These are phyloP conservation scores for Platichthys stellatus DNA, from an alignment of 2,113 vertebrate species.

Conservation along the genomic window DNA sequence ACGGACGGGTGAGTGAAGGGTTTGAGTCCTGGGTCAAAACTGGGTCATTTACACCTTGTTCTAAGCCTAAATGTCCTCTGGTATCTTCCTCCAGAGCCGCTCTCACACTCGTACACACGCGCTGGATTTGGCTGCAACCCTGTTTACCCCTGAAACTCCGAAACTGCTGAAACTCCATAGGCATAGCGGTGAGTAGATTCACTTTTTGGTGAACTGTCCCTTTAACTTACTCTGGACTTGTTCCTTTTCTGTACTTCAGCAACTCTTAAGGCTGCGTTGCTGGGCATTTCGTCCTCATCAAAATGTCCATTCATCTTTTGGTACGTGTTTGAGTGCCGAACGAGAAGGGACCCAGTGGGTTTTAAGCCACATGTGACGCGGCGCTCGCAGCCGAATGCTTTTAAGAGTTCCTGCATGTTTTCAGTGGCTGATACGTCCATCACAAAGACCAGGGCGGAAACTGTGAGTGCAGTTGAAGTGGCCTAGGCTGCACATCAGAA, in stretches of 20 bases:
- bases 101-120: no score
- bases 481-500: constrained; percentile 15
- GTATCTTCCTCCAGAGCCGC: no score
- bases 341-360: constrained; percentile 2
- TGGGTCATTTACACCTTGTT: no score
- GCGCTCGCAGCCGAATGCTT: constrained; percentile 33
- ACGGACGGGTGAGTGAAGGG: no score
- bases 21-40: not conserved
- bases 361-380: constrained; percentile 22
- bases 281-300: constrained; percentile 33
- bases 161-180: no score
- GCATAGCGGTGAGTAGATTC: no score
- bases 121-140: no score
- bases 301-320: constrained; percentile 47
- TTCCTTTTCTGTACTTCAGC: constrained; percentile 18
- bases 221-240: not conserved
- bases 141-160: no score
- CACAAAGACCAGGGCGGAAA: constrained; percentile 12
- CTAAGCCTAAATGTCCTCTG: no score
- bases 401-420: constrained; percentile 41
- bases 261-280: constrained; percentile 26
- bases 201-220: no score
- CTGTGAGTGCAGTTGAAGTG: constrained; percentile 11
- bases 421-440: constrained; percentile 5
- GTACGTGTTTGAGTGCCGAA: constrained; percentile 16